phyloP scores from a whole-genome alignment of 2,888 invertebrate genomes.

The Amiota mariae region DNA sequence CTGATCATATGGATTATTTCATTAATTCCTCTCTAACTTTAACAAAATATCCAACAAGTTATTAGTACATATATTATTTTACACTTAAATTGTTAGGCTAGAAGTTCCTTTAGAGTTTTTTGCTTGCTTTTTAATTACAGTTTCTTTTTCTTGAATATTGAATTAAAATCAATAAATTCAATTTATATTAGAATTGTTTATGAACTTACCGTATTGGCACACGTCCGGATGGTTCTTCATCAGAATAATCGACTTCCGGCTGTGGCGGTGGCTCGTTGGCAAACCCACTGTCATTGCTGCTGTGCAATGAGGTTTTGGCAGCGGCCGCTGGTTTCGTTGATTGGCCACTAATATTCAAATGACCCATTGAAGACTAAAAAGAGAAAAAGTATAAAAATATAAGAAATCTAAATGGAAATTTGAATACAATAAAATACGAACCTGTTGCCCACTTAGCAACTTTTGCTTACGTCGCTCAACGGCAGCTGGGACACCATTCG shows the following conservation, averaged over 20 bases:
- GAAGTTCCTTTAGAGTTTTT: background rate
- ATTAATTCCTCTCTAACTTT: too few relatives aligned
- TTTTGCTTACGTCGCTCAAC: slow-evolving; percentile 70
- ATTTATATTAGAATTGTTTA: too few relatives aligned
- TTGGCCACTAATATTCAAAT: slow-evolving; percentile 52
- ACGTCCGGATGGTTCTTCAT: slow-evolving; percentile 84
- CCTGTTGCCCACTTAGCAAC: slow-evolving; percentile 66
- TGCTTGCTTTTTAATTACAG: background rate
- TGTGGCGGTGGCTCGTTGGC: slow-evolving; percentile 90
- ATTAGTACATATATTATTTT: too few relatives aligned
- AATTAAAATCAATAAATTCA: too few relatives aligned
- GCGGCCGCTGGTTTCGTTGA: slow-evolving; percentile 72
- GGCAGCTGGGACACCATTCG: slow-evolving; percentile 68
- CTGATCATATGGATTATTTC: too few relatives aligned
- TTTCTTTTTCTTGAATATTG: background rate
- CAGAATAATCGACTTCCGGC: slow-evolving; percentile 92
- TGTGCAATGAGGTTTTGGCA: slow-evolving; percentile 86
- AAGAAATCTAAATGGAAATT: background rate
- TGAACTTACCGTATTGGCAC: slow-evolving; percentile 75
- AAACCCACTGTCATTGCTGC: slow-evolving; percentile 93
- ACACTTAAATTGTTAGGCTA: too few relatives aligned
- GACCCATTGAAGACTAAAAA: slow-evolving; percentile 50
- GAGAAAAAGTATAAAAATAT: background rate
- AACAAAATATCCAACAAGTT: too few relatives aligned
- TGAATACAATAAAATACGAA: slow-evolving; percentile 28